Base-by-base conservation (phyloP, 2,888 invertebrate genomes). In the Timandra comae region DNA sequence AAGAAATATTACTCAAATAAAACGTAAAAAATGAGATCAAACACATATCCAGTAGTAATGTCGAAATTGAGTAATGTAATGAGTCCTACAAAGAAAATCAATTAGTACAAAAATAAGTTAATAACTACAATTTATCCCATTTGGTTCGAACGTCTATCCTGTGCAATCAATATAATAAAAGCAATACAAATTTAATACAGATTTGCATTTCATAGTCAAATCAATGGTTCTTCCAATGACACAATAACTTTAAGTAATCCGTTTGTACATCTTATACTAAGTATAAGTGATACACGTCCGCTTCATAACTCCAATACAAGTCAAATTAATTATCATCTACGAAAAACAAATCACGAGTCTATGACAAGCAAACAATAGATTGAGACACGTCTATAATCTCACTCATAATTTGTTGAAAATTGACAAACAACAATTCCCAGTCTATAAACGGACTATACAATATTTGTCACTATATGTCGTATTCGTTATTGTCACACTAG, bases 1-100 rank as follows among this genome's bases (percentile, higher is more conserved):
- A 30, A 9, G 26, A 16, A 35, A 44, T 30, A 47, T 50, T 40
- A 43, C 35, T 70, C 62, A 60, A 68, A 70, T 68, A 75, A 76
- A 75, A 79, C 69, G 74, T 67, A 66, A 16, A n/a, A 61, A 67
- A 71, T 82, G 81, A 82, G 81, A 82, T 81, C 81, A 80, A 71
- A 69, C 45, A 64, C 64, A 71, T 71, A 71, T 65, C 66, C 70
- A 74, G 69, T 71, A 66, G 60, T 38, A 61, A 59, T 63, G 44
- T 52, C 58, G 55, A 64, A 64, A 60, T 56, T 56, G 52, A 58
- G 58, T 48, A 53, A 59, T 57, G 58, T 48, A 53, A 59, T 57
- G 55, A 62, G 59, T 63, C 61, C 61, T 60, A 63, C 48, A 47
- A 55, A 56, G 56, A 54, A 59, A 56, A 54, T 45, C 51, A 55